phyloP scores from a whole-genome alignment of 2,113 vertebrate genomes.

The Gnathochromis pfefferi region DNA sequence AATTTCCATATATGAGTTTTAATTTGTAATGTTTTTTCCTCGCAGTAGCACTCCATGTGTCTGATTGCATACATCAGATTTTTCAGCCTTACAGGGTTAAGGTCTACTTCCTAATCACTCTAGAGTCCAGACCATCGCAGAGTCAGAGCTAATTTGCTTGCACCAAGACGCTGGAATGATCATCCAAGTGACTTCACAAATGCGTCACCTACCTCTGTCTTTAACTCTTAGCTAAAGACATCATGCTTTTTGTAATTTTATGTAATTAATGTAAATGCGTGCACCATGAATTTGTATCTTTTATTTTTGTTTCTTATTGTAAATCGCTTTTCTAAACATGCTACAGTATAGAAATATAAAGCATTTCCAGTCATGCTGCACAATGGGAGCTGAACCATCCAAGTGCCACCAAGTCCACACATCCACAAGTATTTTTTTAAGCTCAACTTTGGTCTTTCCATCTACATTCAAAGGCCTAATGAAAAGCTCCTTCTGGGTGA shows the following conservation, averaged over 20 bases:
- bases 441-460: neutral
- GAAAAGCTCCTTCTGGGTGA: neutral
- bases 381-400: neutral
- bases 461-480: neutral
- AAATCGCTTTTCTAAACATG: neutral
- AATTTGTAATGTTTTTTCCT: neutral
- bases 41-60: accelerated
- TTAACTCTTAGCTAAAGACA: neutral
- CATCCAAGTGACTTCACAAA: neutral
- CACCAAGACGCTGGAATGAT: neutral
- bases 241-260: neutral
- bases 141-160: neutral
- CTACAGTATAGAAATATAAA: neutral
- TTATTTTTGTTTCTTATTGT: neutral
- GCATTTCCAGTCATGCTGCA: accelerated
- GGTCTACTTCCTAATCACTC: neutral
- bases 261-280: neutral
- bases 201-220: accelerated
- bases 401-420: accelerated
- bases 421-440: neutral
- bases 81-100: neutral
- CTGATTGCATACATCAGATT: neutral
- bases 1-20: neutral
- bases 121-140: accelerated
- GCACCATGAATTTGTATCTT: neutral